Evolutionary conservation across 2,797 vertebrate species (phyloP).

Genomic region (Loris lydekkerianus): DNA sequence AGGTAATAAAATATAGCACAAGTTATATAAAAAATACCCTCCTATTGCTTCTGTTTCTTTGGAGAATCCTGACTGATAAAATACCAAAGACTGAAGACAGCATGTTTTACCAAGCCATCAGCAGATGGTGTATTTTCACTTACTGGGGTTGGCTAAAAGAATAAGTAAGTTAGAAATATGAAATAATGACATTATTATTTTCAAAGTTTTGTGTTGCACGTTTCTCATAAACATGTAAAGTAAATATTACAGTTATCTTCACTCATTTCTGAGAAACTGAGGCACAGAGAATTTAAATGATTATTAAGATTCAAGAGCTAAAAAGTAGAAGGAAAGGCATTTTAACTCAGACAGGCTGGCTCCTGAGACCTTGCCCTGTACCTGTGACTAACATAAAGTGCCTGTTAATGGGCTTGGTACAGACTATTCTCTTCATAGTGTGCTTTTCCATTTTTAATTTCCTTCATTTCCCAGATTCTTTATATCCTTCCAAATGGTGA

Average conservation of each 20-base stretch:
- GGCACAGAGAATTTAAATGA: background rate
- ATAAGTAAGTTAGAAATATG: background rate
- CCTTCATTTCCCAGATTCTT: conserved; percentile 70
- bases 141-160: background rate
- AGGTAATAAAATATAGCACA: background rate
- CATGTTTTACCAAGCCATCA: background rate
- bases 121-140: background rate
- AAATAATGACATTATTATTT: background rate
- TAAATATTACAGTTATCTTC: background rate
- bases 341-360: background rate
- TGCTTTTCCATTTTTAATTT: conserved; percentile 63
- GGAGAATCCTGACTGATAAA: background rate
- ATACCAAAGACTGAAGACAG: background rate
- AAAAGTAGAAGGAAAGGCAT: background rate
- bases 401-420: conserved; percentile 29
- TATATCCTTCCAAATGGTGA: conserved; percentile 26
- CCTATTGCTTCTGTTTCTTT: background rate
- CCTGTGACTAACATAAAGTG: background rate
- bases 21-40: background rate
- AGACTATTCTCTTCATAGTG: background rate
- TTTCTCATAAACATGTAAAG: background rate
- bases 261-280: conserved; percentile 11
- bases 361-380: background rate
- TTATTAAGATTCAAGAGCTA: background rate
- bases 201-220: background rate